phyloP scores from a whole-genome alignment of 1,140 invertebrate species.

The Aphelinus certus region DNA sequence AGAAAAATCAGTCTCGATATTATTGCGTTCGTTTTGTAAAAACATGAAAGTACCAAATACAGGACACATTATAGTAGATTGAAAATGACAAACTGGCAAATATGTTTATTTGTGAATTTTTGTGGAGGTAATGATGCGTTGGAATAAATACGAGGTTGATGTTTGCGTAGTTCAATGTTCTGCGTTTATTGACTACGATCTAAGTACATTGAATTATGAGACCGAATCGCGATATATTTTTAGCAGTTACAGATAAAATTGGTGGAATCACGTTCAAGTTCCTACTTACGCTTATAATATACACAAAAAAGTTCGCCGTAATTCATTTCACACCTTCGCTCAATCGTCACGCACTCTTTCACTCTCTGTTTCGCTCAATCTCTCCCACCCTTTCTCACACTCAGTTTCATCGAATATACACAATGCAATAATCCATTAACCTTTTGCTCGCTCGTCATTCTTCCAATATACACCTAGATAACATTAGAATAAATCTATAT shows the following conservation, averaged over 20 bases:
- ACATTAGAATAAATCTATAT: constrained; percentile 67
- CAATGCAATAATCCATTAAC: not conserved
- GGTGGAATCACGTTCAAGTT: constrained; percentile 39
- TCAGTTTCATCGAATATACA: not conserved
- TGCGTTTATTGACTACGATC: constrained; percentile 62
- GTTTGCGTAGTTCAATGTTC: constrained; percentile 56
- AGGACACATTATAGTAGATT: too few relatives aligned
- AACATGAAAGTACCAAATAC: too few relatives aligned
- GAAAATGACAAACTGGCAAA: too few relatives aligned
- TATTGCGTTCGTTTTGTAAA: too few relatives aligned
- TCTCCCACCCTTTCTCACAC: constrained; percentile 33
- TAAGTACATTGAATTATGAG: constrained; percentile 65
- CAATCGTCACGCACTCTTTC: too few relatives aligned
- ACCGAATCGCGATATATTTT: constrained; percentile 59
- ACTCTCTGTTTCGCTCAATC: constrained; percentile 20
- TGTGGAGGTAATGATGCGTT: too few relatives aligned
- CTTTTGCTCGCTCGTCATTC: not conserved
- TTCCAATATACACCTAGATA: constrained; percentile 63
- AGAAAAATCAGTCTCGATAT: too few relatives aligned
- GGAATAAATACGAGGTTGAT: too few relatives aligned
- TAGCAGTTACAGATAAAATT: constrained; percentile 62
- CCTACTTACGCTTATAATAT: constrained; percentile 27
- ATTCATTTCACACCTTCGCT: not conserved
- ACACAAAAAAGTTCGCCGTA: constrained; percentile 19
- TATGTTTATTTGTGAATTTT: too few relatives aligned